Percentiles rank a stretch among this genome's conserved stretches.
Conservation (phyloP, 2,797 vertebrate species). For the Acanthiza pusilla region DNA sequence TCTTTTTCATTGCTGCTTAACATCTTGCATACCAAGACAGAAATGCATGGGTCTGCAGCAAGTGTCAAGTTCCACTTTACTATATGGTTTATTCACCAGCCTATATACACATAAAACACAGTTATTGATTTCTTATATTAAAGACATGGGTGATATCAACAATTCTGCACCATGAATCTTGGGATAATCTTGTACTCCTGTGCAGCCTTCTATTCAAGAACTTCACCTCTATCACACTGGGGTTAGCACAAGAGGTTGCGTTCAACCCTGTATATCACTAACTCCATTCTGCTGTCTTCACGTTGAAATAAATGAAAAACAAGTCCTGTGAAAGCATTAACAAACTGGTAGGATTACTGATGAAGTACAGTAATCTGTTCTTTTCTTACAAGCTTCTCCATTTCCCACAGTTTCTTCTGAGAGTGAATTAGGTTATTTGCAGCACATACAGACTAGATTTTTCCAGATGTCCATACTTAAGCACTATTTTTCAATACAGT, state of each 20-base stretch:
- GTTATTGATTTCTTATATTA: not conserved
- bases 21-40: not conserved
- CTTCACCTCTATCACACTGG: not conserved
- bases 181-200: not conserved
- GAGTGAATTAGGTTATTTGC: not conserved
- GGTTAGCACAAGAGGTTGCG: not conserved
- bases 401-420: not conserved
- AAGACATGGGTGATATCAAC: not conserved
- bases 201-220: not conserved
- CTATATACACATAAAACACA: not conserved
- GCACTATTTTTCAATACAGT: not conserved
- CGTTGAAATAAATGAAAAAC: not conserved
- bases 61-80: not conserved
- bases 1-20: not conserved
- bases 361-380: not conserved
- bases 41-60: not conserved
- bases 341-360: not conserved
- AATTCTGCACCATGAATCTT: not conserved
- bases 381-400: not conserved
- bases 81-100: not conserved
- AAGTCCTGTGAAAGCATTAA: not conserved
- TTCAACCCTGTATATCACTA: not conserved
- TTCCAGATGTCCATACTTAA: not conserved
- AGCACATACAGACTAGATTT: not conserved
- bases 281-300: not conserved